Percentiles rank a stretch among this genome's conserved stretches.
These are phyloP conservation scores for Drosophila auraria DNA, from an alignment of 1,140 invertebrate species.

Conservation along the genomic window DNA sequence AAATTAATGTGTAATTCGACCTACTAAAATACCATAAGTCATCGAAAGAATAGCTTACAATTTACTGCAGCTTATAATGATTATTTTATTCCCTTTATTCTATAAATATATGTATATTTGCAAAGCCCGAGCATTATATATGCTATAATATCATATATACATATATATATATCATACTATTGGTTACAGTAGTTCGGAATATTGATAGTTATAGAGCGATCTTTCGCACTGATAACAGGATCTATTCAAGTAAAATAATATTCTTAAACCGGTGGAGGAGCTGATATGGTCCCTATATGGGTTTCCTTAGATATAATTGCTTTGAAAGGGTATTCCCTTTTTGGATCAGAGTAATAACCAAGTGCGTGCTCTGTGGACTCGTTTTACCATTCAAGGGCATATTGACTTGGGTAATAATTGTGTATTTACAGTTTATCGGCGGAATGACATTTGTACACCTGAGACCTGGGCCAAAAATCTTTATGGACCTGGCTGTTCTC, in stretches of 20 bases:
- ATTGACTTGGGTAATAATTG: background rate
- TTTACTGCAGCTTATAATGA: background rate
- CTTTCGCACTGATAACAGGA: background rate
- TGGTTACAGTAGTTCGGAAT: background rate
- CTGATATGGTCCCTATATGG: background rate
- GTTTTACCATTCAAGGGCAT: slow-evolving; percentile 7
- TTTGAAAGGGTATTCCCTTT: no score
- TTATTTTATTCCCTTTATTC: background rate
- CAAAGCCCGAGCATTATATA: no score
- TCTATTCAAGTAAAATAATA: background rate
- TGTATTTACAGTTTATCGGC: slow-evolving; percentile 1
- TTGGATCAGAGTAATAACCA: background rate
- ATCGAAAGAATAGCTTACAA: background rate
- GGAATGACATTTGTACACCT: slow-evolving; percentile 5
- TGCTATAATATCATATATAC: no score
- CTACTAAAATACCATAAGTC: background rate
- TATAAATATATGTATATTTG: no score
- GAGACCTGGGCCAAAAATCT: slow-evolving; percentile 5
- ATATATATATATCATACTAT: no score
- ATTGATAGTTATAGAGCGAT: background rate
- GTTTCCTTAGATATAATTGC: background rate
- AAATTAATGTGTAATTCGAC: background rate
- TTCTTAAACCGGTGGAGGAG: background rate
- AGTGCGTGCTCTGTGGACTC: background rate
- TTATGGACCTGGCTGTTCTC: slow-evolving; percentile 16